phyloP scores from a whole-genome alignment of 2,888 invertebrate genomes.

The Dioctria linearis region DNA sequence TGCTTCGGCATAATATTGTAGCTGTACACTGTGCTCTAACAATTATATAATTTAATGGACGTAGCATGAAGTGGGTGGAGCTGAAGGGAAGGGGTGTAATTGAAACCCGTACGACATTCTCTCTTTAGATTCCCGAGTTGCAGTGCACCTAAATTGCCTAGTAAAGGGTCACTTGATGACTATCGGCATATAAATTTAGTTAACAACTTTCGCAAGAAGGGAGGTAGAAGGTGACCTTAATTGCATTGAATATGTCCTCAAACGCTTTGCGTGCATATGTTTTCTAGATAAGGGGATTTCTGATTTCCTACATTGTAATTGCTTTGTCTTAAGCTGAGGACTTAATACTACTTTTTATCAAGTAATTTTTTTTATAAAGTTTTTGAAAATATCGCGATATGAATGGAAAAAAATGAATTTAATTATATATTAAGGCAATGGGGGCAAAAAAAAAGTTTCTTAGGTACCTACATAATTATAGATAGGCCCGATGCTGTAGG shows the following conservation, averaged over 20 bases:
- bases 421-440: no score
- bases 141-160: conserved; percentile 15
- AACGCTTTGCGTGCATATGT: conserved; percentile 38
- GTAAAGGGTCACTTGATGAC: conserved; percentile 24
- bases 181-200: conserved; percentile 33
- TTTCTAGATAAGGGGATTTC: conserved; percentile 32
- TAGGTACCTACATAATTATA: no score
- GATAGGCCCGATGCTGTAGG: no score
- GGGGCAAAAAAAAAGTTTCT: no score
- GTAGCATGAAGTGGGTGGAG: no score
- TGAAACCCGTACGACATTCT: conserved; percentile 16
- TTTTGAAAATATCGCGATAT: no score
- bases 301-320: conserved; percentile 14
- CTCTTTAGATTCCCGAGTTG: background rate
- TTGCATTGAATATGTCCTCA: conserved; percentile 24
- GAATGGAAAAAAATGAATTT: no score
- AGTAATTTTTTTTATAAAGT: no score
- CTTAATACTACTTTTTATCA: background rate
- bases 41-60: background rate
- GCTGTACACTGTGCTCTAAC: background rate
- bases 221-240: background rate
- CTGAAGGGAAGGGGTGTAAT: background rate
- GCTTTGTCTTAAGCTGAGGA: conserved; percentile 11
- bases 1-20: background rate
- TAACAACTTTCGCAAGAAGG: conserved; percentile 31